Base-by-base conservation (phyloP, 2,888 invertebrate species). In the Xestoiulus laeticollis region DNA sequence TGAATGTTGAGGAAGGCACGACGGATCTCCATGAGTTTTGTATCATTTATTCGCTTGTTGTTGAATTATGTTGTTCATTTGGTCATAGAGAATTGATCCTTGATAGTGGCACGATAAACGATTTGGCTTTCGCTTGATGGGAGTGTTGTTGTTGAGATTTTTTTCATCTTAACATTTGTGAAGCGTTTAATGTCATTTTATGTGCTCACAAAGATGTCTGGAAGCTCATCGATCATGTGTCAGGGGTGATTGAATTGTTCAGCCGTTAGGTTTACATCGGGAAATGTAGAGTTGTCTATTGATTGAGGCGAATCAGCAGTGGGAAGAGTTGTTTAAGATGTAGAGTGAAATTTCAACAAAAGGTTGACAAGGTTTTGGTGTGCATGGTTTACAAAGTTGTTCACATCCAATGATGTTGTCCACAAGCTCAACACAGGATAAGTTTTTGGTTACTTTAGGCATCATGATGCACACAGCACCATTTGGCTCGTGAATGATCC, bases 1-100 rank as follows among this genome's bases (percentile, higher is more conserved):
- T 10, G 19, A 10, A 87, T 87, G 32, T 53, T 87, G n/a, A n/a
- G n/a, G n/a, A n/a, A 87, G 19, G 87, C 84, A 12, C 26, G 38
- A 16, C 22, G 32, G 16, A 87, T 82, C 59, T 87, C 59, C 16
- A 85, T 14, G 22, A n/a, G 53, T 26, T 53, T 48, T 86, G 82
- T 85, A 85, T 1, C 33, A 26, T 33, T 86, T 32, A 12, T 33
- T n/a, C 0, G 85, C 43, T 14, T 87, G 19, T 10, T 32, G 12
- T 1, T 26, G 16, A 6, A 87, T 30, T 53, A 87, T 59, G 22
- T 87, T 86, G 14, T 48, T 44, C 86, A 87, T 86, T 5, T 59
- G 43, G 48, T 44, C 85, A 86, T 44, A 10, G 87, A 59, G 14
- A 78, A 82, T 0, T 48, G 85, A n/a, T 87, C 87, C n/a, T 85